Evolutionary conservation across 2,888 invertebrate genomes (phyloP), one percentile per base, ranked within the genome.

Genomic region (Gisinianus flammeolus): DNA sequence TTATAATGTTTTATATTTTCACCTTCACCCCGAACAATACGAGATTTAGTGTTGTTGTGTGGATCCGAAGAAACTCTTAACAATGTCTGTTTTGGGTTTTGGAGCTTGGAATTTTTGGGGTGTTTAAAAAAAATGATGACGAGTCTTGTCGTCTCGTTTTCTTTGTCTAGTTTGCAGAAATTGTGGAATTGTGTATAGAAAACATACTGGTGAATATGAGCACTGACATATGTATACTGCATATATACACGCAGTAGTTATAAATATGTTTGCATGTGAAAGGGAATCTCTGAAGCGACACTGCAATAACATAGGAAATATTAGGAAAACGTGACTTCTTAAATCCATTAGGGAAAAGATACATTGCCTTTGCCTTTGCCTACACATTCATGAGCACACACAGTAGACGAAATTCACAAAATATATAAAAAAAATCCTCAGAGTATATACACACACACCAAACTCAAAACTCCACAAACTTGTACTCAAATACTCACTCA

Each of bases 251-350:
- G n/a, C n/a, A n/a, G 8, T 58, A 22, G 56, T 58, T 24, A 58
- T 58, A 22, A n/a, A 58, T 58, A 22, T 58, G 8, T 24, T 22
- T n/a, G n/a, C 22, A 58, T 22, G 16, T 44, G 44, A 44, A 44
- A n/a, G n/a, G n/a, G n/a, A 44, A 44, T 44, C 44, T 44, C 44
- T 44, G 44, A 44, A 44, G 44, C 28, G 62, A 62, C 62, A 44
- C 30, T 44, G 52, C 30, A 66, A 12, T 28, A 28, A 26, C n/a
- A n/a, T n/a, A n/a, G 24, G 73, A 58, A 62, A 73, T 73, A 73
- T 73, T 62, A 70, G 24, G 24, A 73, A 72, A 73, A 73, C 73
- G 73, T 73, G 73, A 73, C 73, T 73, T 62, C 73, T 56, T 33
- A 62, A 73, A 62, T 73, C 73, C 73, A 73, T 73, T 62, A 73